phyloP scores from a whole-genome alignment of 2,888 invertebrate genomes.

The Macrostomum cliftonense region DNA sequence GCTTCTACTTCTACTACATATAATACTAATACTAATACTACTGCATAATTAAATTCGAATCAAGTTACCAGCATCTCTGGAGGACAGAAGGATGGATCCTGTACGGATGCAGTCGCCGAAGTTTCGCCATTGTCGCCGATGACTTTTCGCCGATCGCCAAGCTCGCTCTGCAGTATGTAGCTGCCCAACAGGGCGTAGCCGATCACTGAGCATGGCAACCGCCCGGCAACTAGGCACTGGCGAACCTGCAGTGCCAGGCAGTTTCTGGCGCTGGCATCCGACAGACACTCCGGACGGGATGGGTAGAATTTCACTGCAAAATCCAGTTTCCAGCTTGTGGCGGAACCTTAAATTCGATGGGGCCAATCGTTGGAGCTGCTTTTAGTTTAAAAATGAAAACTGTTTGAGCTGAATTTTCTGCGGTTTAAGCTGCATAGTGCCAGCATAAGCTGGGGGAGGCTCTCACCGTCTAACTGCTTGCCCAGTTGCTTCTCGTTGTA shows the following conservation, averaged over 20 bases:
- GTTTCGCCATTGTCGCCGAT: no score
- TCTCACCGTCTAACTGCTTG: constrained; percentile 68
- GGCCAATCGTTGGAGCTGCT: no score
- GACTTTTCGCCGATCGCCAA: constrained; percentile 61
- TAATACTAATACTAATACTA: no score
- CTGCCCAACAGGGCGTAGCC: constrained; percentile 85
- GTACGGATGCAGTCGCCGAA: no score
- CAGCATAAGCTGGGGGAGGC: no score
- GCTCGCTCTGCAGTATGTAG: constrained; percentile 75
- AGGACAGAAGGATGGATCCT: constrained; percentile 79
- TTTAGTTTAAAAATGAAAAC: no score
- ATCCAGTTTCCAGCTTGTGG: constrained; percentile 57
- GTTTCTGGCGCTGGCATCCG: constrained; percentile 50
- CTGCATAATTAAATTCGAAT: no score
- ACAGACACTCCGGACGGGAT: constrained; percentile 81
- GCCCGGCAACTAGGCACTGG: constrained; percentile 48
- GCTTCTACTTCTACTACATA: no score
- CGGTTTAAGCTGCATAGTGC: no score
- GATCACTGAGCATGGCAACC: constrained; percentile 84
- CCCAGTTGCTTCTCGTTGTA: constrained; percentile 72
- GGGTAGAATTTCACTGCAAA: constrained; percentile 98
- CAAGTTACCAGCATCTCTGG: constrained; percentile 72
- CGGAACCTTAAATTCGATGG: no score
- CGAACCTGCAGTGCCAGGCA: constrained; percentile 81
- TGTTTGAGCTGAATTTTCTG: no score